phyloP scores from a whole-genome alignment of 92 coral and sea anemone species.

The Pocillopora meandrina region DNA sequence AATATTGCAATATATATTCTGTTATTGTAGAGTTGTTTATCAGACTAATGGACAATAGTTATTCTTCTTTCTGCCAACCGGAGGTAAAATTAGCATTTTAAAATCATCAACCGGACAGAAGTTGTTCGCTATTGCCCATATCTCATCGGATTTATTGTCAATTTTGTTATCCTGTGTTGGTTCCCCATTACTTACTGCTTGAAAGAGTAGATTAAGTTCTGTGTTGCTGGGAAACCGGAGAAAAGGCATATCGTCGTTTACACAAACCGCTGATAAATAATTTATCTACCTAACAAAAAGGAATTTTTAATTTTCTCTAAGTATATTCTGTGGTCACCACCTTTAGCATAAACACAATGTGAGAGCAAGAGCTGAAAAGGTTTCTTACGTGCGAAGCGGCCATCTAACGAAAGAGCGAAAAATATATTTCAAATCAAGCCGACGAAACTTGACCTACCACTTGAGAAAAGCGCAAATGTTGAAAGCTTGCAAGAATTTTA shows the following conservation, averaged over 20 bases:
- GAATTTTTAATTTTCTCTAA: background rate
- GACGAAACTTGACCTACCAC: too few species aligned
- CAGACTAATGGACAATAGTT: background rate
- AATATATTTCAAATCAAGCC: background rate
- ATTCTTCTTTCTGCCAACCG: background rate
- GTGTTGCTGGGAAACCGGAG: background rate
- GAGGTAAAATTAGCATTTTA: slow-evolving; percentile 37
- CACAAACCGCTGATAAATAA: slow-evolving; percentile 30
- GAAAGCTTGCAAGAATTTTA: background rate
- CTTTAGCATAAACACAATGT: slow-evolving; percentile 17
- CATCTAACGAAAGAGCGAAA: background rate
- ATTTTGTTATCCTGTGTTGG: background rate
- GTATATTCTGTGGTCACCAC: slow-evolving; percentile 11
- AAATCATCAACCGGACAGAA: background rate
- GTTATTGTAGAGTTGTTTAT: background rate
- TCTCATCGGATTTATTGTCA: background rate
- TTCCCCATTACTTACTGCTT: background rate
- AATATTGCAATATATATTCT: background rate
- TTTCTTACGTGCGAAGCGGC: background rate
- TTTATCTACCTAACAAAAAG: background rate
- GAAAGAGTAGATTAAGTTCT: background rate
- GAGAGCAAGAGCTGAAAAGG: background rate
- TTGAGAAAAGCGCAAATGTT: background rate
- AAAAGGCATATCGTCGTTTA: background rate
- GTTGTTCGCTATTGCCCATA: background rate